Base-by-base conservation (phyloP, 1,140 invertebrate genomes). In the Prorops nasuta region DNA sequence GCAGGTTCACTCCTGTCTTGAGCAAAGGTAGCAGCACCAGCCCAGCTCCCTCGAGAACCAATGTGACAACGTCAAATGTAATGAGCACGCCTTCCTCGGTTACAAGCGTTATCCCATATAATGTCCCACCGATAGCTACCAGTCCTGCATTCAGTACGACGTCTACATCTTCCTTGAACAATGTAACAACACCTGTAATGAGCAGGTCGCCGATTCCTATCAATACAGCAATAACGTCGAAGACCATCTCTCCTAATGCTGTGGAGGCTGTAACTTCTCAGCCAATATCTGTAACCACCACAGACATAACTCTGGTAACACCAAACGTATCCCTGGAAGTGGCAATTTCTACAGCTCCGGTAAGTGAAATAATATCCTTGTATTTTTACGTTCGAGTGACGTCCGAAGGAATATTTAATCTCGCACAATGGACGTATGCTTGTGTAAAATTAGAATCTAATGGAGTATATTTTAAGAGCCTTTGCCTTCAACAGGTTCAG, bases 111-210 rank as follows among this genome's bases (percentile, higher is more conserved):
- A 58, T 54, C 18, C 56, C 67, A 3, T 71, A 68, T 42, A 66
- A 64, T n/a, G 69, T 79, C 3, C 70, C 76, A 18, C 64, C 78
- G 3, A 67, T 66, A 10, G 67, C 66, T 16, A 49, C 63, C 12
- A 73, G 73, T 60, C 67, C 74, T 37, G 71, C 66, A 15, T 75
- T 76, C n/a, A 74, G 71, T n/a, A 71, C 69, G 22, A 67, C 76
- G 3, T 72, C 77, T 15, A 72, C 76, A 3, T 77, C 75, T 2
- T 70, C 74, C 4, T 52, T 75, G 28, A 55, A 67, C 17, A 64
- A 69, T 47, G 54, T 70, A 41, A 50, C 75, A 32, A 66, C 78
- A 52, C 43, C 75, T 47, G 56, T 67, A 47, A 21, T 73, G 12
- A 80, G 74, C 57, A 72, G 76, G 57, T 76, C 74, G 51, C 69